Evolutionary conservation across 2,888 invertebrate species (phyloP).

Genomic region (Drosophila borborema): DNA sequence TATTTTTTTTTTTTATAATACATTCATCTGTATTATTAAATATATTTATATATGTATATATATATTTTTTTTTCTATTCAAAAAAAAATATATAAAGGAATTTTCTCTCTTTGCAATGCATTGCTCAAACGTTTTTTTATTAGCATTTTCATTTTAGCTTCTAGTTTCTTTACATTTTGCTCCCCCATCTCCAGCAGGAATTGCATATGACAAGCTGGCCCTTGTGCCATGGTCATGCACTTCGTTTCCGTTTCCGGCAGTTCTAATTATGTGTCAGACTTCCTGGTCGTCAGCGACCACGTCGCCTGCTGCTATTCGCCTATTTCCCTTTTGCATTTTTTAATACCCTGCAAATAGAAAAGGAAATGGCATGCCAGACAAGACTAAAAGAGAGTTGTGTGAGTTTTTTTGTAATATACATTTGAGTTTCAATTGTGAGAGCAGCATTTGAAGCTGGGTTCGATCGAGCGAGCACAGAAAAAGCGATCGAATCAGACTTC

Average conservation of each 20-base stretch:
- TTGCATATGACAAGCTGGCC: slow-evolving; percentile 30
- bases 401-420: background rate
- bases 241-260: slow-evolving; percentile 71
- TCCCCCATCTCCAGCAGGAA: slow-evolving; percentile 11
- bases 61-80: too few relatives aligned
- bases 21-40: too few relatives aligned
- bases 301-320: slow-evolving; percentile 17
- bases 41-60: too few relatives aligned
- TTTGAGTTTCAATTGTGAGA: too few relatives aligned
- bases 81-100: too few relatives aligned
- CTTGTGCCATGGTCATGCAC: slow-evolving; percentile 60
- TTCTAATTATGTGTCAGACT: slow-evolving; percentile 77
- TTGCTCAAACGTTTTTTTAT: background rate
- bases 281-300: slow-evolving; percentile 45
- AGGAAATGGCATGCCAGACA: background rate
- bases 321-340: slow-evolving; percentile 35
- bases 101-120: background rate
- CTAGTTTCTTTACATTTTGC: background rate
- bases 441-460: too few relatives aligned
- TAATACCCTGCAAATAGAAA: slow-evolving; percentile 13
- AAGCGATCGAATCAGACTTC: too few relatives aligned
- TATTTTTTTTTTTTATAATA: too few relatives aligned
- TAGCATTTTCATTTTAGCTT: background rate
- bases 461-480: too few relatives aligned
- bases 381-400: background rate